A percentile compares a stretch with the other conserved stretches of the same genome.
Conservation (phyloP, 2,888 invertebrate species). For the Lycaena phlaeas region DNA sequence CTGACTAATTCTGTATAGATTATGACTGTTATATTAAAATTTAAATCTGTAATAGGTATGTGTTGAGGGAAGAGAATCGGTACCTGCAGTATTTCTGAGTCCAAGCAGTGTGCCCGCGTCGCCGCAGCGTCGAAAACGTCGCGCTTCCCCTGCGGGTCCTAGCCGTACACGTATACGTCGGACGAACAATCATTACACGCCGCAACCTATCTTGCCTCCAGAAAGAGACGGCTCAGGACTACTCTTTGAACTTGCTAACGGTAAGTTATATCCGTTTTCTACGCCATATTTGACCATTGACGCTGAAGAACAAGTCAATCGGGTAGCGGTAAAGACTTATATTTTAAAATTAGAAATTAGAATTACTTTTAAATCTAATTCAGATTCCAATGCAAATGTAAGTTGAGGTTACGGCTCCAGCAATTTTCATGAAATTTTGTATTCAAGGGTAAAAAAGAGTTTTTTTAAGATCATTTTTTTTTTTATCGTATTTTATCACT, state of each 20-base stretch:
- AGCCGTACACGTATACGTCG: constrained; percentile 64
- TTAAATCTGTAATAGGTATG: constrained; percentile 40
- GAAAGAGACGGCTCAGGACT: constrained; percentile 91
- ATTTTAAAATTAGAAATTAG: too few relatives aligned
- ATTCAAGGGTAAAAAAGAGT: too few relatives aligned
- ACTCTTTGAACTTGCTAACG: constrained; percentile 71
- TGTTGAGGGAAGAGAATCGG: constrained; percentile 76
- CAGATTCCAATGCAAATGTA: too few relatives aligned
- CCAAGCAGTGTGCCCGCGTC: constrained; percentile 81
- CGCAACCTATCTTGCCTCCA: constrained; percentile 95
- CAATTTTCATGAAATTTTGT: too few relatives aligned
- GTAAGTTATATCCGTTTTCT: too few relatives aligned
- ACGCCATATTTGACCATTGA: too few relatives aligned
- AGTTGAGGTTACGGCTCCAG: too few relatives aligned
- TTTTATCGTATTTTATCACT: too few relatives aligned
- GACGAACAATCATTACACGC: constrained; percentile 81
- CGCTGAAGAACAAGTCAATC: too few relatives aligned
- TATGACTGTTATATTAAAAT: background rate
- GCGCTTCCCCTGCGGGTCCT: constrained; percentile 76
- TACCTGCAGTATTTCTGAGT: constrained; percentile 84
- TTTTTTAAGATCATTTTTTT: too few relatives aligned
- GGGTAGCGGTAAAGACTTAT: too few relatives aligned
- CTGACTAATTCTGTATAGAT: background rate
- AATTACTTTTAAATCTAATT: too few relatives aligned
- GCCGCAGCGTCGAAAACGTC: constrained; percentile 76